Percentiles rank a stretch among this genome's conserved stretches.
Conservation (phyloP, 2,888 invertebrate species). For the Dorcus parallelipipedus region DNA sequence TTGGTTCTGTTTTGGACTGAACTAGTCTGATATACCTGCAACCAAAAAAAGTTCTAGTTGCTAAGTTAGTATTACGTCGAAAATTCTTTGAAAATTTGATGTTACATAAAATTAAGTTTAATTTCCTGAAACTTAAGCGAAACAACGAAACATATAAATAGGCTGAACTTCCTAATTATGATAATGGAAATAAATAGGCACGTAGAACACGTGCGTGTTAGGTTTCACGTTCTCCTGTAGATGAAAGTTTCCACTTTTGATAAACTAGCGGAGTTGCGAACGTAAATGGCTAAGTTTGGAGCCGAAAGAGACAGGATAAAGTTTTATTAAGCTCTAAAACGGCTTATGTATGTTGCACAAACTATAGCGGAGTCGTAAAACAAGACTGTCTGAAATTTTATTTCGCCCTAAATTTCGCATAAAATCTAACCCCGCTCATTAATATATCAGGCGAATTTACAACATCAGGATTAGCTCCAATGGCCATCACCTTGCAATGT, state of each 20-base stretch:
- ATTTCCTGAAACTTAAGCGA: background rate
- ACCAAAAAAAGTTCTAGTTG: too few species aligned
- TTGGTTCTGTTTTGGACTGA: too few species aligned
- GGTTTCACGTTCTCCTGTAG: background rate
- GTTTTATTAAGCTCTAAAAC: constrained; percentile 25
- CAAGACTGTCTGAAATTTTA: background rate
- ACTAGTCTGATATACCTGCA: too few species aligned
- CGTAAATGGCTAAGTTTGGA: constrained; percentile 30
- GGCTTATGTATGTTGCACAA: background rate
- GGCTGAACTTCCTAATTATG: background rate
- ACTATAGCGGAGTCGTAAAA: background rate
- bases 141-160: background rate
- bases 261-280: constrained; percentile 28
- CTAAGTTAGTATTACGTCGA: too few species aligned
- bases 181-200: too few species aligned
- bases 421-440: too few species aligned
- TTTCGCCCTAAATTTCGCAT: background rate
- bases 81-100: too few species aligned
- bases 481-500: too few species aligned
- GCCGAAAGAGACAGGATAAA: constrained; percentile 27
- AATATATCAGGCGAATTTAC: too few species aligned
- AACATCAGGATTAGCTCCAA: too few species aligned
- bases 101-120: background rate
- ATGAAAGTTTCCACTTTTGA: constrained; percentile 29
- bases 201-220: background rate